A percentile compares a stretch with the other conserved stretches of the same genome.
These are phyloP conservation scores for Papilio helenus DNA, from an alignment of 1,140 invertebrate genomes.

Conservation along the genomic window DNA sequence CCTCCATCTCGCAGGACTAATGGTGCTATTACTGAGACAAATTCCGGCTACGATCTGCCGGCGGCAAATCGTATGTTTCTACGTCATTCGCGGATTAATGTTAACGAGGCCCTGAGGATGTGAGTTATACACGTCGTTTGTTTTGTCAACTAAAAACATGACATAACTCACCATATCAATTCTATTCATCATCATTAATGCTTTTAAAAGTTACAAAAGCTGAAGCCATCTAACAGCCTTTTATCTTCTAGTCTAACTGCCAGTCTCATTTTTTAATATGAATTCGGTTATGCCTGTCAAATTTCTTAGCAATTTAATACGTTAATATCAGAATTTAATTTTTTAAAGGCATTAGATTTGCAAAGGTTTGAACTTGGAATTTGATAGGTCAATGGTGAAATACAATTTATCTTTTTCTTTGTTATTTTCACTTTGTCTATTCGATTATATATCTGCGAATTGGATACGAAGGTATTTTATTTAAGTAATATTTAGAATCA, in stretches of 20 bases:
- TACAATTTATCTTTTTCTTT: too few relatives aligned
- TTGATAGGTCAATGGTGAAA: neutral
- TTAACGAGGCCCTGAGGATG: slow-evolving; percentile 30
- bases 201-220: too few relatives aligned
- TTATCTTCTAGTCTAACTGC: too few relatives aligned
- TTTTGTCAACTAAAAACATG: slow-evolving; percentile 24
- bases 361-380: neutral
- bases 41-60: slow-evolving; percentile 23
- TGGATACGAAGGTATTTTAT: neutral
- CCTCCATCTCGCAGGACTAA: slow-evolving; percentile 25
- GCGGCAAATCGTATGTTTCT: slow-evolving; percentile 35
- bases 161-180: neutral
- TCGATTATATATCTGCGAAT: neutral
- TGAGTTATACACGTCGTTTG: slow-evolving; percentile 24
- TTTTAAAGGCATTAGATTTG: neutral
- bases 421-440: too few relatives aligned
- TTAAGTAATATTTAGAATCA: neutral
- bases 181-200: neutral
- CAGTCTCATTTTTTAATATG: too few relatives aligned
- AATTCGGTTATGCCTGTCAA: neutral
- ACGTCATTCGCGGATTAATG: slow-evolving; percentile 32
- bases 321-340: neutral
- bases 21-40: slow-evolving; percentile 35
- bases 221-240: too few relatives aligned
- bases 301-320: neutral